Evolutionary conservation across 2,888 invertebrate genomes (phyloP).

Genomic region (Macrophya alboannulata): DNA sequence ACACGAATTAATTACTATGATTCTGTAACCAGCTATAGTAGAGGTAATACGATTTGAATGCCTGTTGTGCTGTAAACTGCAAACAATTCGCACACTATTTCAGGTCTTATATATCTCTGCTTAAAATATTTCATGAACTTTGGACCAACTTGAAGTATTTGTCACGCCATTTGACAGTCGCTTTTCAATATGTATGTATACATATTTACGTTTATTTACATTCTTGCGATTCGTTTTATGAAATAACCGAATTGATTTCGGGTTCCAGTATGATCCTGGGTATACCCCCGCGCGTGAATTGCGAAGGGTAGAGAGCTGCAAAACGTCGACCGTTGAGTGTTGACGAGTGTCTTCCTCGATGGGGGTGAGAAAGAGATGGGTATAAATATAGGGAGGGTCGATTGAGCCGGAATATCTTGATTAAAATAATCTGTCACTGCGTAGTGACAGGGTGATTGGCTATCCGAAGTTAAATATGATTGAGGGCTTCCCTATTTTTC

Average conservation of each 20-base stretch:
- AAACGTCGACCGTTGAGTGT: slow-evolving; percentile 37
- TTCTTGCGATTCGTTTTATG: background rate
- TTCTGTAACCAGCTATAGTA: background rate
- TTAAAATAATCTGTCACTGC: slow-evolving; percentile 74
- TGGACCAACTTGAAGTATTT: background rate
- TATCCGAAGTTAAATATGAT: slow-evolving; percentile 73
- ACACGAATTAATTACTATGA: slow-evolving; percentile 16
- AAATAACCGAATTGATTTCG: slow-evolving; percentile 26
- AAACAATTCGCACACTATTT: background rate
- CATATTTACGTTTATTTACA: background rate
- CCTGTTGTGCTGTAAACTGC: background rate
- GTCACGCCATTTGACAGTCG: background rate
- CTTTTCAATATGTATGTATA: background rate
- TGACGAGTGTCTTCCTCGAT: slow-evolving; percentile 29
- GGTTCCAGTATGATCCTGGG: background rate
- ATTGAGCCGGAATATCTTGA: slow-evolving; percentile 69
- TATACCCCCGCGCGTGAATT: background rate
- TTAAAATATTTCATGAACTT: too few species aligned
- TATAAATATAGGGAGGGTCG: slow-evolving; percentile 57
- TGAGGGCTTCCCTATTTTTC: slow-evolving; percentile 62
- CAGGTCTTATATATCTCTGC: too few species aligned
- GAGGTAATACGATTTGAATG: background rate
- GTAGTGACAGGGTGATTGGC: slow-evolving; percentile 72
- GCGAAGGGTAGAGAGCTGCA: background rate
- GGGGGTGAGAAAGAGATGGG: slow-evolving; percentile 43